phyloP scores from a whole-genome alignment of 2,888 invertebrate species.

The Rhamnusium bicolor region DNA sequence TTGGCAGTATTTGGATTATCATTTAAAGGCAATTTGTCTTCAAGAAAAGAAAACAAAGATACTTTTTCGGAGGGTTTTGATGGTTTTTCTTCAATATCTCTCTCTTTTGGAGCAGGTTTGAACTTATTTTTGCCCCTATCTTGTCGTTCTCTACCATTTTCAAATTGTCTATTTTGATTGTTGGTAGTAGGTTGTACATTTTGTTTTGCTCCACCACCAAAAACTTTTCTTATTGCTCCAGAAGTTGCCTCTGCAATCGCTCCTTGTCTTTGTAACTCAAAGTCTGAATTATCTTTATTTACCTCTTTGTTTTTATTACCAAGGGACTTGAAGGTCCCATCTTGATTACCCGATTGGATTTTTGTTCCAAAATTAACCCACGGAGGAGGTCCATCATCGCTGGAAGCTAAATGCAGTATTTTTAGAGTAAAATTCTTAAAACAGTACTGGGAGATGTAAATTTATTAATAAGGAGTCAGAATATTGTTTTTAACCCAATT shows the following conservation, averaged over 20 bases:
- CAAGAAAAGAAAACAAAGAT: slow-evolving; percentile 87
- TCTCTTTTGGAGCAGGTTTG: slow-evolving; percentile 57
- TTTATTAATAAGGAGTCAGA: too few relatives aligned
- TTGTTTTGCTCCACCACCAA: slow-evolving; percentile 73
- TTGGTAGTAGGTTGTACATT: slow-evolving; percentile 50
- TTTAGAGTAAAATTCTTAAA: not conserved
- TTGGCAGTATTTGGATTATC: slow-evolving; percentile 41
- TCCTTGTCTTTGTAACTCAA: slow-evolving; percentile 91
- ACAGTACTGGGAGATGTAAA: too few relatives aligned
- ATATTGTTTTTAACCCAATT: too few relatives aligned
- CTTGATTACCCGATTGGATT: slow-evolving; percentile 74
- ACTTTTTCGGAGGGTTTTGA: slow-evolving; percentile 86
- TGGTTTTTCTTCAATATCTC: slow-evolving; percentile 75
- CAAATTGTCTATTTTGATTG: slow-evolving; percentile 29
- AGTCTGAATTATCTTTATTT: slow-evolving; percentile 81
- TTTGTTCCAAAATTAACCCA: slow-evolving; percentile 94
- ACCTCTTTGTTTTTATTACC: slow-evolving; percentile 75
- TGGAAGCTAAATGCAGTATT: slow-evolving; percentile 53
- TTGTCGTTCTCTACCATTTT: slow-evolving; percentile 34
- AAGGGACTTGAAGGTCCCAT: slow-evolving; percentile 82
- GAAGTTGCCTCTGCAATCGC: slow-evolving; percentile 89
- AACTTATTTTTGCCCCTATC: slow-evolving; percentile 38
- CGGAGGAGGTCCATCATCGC: slow-evolving; percentile 87
- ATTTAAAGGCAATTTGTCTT: slow-evolving; percentile 81
- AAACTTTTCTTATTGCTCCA: slow-evolving; percentile 73